Conservation (phyloP, 2,797 vertebrate species). For the Dicrostonyx torquatus region DNA sequence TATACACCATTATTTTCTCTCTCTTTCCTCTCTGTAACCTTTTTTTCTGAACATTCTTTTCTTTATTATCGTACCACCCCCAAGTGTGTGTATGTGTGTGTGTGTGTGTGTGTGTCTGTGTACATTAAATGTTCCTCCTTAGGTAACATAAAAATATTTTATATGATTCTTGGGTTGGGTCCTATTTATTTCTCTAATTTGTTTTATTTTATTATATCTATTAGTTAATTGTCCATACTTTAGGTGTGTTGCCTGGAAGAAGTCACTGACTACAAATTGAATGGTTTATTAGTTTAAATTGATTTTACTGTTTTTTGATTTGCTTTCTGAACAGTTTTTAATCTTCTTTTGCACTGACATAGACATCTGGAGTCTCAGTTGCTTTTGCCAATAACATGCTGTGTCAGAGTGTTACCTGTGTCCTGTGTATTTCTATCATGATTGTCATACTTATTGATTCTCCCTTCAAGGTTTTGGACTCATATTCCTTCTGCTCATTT, state of each 20-base stretch:
- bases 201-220: neutral
- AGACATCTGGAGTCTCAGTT: neutral
- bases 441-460: neutral
- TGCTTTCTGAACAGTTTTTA: neutral
- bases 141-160: neutral
- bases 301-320: constrained; percentile 1
- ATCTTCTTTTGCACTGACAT: neutral
- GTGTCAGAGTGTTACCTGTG: neutral
- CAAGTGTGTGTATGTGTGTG: neutral
- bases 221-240: neutral
- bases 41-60: neutral
- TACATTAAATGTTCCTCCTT: neutral
- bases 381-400: neutral
- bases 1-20: neutral
- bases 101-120: neutral
- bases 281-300: neutral
- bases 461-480: neutral
- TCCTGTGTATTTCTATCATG: neutral
- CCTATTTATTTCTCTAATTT: constrained; percentile 9
- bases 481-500: neutral
- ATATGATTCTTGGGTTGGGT: neutral
- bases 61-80: neutral
- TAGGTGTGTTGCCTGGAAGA: neutral
- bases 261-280: neutral
- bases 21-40: neutral